Percentiles rank a stretch among this genome's conserved stretches.
phyloP scores from a whole-genome alignment of 2,888 invertebrate genomes.

The Prosopocoilus inquinatus region DNA sequence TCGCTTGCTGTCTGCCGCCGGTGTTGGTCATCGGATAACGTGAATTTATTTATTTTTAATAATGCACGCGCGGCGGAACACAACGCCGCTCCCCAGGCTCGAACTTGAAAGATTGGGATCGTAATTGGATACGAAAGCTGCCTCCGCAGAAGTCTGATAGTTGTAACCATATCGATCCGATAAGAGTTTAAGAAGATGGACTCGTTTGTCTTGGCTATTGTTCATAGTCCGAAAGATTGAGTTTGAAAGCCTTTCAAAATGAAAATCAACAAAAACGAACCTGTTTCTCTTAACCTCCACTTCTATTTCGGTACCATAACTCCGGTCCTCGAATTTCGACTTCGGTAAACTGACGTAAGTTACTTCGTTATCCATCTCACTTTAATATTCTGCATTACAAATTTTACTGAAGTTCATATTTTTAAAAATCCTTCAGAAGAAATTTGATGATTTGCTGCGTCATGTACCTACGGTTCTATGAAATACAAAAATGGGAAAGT shows the following conservation, averaged over 20 bases:
- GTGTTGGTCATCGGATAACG: background rate
- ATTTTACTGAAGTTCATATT: too few species aligned
- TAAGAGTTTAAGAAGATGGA: background rate
- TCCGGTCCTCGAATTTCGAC: too few species aligned
- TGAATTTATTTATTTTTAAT: background rate
- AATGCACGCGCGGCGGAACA: conserved; percentile 1
- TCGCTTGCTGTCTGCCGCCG: conserved; percentile 1
- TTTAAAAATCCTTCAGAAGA: too few species aligned
- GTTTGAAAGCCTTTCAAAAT: background rate
- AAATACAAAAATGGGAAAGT: too few species aligned
- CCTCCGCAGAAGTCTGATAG: conserved; percentile 29
- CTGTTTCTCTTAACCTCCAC: too few species aligned
- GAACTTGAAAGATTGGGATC: conserved; percentile 39
- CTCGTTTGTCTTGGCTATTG: background rate
- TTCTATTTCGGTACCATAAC: too few species aligned
- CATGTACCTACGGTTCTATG: too few species aligned
- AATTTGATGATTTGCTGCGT: too few species aligned
- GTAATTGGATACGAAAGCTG: conserved; percentile 40
- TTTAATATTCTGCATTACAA: too few species aligned
- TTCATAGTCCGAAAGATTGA: background rate
- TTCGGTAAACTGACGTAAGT: too few species aligned
- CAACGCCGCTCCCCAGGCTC: conserved; percentile 28
- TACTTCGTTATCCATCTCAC: too few species aligned
- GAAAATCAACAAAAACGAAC: too few species aligned
- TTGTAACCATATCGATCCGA: conserved; percentile 13